Conservation (phyloP, 2,797 vertebrate genomes). For the Rhinichthys osculus region DNA sequence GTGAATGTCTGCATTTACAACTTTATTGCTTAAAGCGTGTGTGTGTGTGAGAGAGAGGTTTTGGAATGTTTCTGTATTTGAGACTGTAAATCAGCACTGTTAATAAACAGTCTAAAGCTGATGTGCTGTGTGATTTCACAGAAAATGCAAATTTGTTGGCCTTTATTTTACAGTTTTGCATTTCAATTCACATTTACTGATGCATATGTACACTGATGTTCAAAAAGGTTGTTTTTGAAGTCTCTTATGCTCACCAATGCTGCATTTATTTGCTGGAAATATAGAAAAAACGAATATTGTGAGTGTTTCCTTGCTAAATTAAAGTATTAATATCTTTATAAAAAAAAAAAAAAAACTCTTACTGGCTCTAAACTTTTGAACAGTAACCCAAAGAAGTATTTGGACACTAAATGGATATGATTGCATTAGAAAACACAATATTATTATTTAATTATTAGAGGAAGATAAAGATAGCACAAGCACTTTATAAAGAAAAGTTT, state of each 20-base stretch:
- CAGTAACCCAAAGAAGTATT: background rate
- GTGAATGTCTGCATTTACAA: conserved; percentile 18
- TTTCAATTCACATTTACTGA: background rate
- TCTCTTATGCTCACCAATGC: background rate
- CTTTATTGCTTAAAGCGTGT: background rate
- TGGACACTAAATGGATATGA: background rate
- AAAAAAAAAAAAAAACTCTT: background rate
- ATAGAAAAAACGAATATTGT: background rate
- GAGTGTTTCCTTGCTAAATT: background rate
- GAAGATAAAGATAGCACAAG: too few species aligned
- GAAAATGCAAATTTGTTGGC: background rate
- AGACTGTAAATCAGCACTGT: conserved; percentile 30
- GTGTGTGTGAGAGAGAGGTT: background rate
- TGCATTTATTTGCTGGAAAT: background rate
- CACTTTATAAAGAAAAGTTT: too few species aligned
- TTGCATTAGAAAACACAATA: background rate
- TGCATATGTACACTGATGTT: background rate
- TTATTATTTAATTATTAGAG: too few species aligned
- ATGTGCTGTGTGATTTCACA: background rate
- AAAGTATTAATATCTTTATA: background rate
- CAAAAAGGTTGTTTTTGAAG: background rate
- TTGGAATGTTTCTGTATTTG: conserved; percentile 15
- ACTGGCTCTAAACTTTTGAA: background rate
- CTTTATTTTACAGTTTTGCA: background rate
- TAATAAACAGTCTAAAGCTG: conserved; percentile 46